These are phyloP conservation scores for Dasyurus viverrinus DNA, from an alignment of 2,113 vertebrate species.

Conservation along the genomic window DNA sequence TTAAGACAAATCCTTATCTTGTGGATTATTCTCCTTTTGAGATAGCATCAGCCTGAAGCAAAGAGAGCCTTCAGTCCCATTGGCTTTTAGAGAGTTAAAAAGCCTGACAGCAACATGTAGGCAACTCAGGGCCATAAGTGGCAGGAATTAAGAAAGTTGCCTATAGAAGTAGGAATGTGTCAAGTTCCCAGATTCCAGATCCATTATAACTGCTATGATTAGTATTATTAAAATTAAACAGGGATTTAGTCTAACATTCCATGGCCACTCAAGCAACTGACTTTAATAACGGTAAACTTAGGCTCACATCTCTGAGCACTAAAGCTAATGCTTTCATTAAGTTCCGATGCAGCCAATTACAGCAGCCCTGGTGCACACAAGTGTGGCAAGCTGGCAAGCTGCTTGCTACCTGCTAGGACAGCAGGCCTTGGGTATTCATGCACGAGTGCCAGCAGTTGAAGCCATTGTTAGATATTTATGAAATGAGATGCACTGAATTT, in stretches of 20 bases:
- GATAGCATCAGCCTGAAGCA: conserved; percentile 62
- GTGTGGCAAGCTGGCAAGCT: conserved; percentile 40
- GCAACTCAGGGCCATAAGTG: conserved; percentile 52
- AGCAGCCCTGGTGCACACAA: rapidly evolving
- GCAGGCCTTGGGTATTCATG: conserved; percentile 72
- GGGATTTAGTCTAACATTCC: conserved; percentile 73
- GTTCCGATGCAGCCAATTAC: conserved; percentile 1
- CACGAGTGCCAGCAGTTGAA: conserved; percentile 74
- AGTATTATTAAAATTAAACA: conserved; percentile 76
- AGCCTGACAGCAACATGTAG: conserved; percentile 33
- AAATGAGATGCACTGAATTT: conserved; percentile 85
- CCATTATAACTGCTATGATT: conserved; percentile 40
- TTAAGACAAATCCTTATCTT: conserved; percentile 9
- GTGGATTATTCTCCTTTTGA: conserved; percentile 28
- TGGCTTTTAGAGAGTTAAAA: conserved; percentile 47
- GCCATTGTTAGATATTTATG: conserved; percentile 83
- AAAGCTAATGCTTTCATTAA: conserved; percentile 72
- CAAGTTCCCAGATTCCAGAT: conserved; percentile 54
- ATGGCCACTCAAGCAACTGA: conserved; percentile 57
- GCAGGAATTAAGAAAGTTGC: conserved; percentile 41
- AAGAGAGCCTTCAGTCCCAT: conserved; percentile 48
- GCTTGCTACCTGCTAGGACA: conserved; percentile 67
- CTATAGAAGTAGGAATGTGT: conserved; percentile 37
- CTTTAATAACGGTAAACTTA: conserved; percentile 77
- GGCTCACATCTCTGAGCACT: conserved; percentile 19